Evolutionary conservation across 2,113 vertebrate genomes (phyloP).

Genomic region (Sus scrofa): T2T-Sscrofa CM000825.6:66253501-66254000

Average conservation of each 20-base stretch:
- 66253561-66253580: neutral
- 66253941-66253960: neutral
- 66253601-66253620: neutral
- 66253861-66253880: neutral
- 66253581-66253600: neutral
- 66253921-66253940: neutral
- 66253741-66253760: neutral
- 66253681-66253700: neutral
- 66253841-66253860: neutral
- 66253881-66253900: neutral
- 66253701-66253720: neutral
- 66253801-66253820: neutral
- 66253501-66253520: neutral
- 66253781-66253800: neutral
- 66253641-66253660: neutral
- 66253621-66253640: neutral
- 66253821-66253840: neutral
- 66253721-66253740: neutral
- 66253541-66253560: neutral
- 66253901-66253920: neutral
- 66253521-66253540: neutral
- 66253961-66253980: neutral
- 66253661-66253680: neutral
- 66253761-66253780: neutral
- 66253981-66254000: neutral